Evolutionary conservation across 1,140 invertebrate species (phyloP).

Genomic region (Steinernema khuongi): DNA sequence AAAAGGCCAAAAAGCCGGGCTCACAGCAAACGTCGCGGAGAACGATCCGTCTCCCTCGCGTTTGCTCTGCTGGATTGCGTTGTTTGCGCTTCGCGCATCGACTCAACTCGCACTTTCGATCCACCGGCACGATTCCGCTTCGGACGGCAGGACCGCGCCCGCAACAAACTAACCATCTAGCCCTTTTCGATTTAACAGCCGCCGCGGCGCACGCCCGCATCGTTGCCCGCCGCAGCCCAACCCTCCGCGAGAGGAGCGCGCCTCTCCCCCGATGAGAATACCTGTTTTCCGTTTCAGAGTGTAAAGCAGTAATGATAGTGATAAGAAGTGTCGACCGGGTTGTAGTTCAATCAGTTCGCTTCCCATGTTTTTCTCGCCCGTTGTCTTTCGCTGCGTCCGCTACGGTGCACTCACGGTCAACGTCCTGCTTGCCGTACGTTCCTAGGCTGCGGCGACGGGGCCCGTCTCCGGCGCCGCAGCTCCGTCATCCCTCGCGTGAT

Average conservation of each 20-base stretch:
- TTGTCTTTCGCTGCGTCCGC: constrained; percentile 13
- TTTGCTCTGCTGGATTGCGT: no score
- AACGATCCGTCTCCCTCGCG: no score
- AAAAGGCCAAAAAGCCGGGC: no score
- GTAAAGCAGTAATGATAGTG: constrained; percentile 17
- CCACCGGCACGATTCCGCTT: not conserved
- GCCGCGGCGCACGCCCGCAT: not conserved
- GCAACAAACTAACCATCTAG: not conserved
- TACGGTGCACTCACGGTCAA: constrained; percentile 16
- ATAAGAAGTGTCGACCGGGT: constrained; percentile 14
- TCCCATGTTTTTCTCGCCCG: constrained; percentile 13
- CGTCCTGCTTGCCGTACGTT: not conserved
- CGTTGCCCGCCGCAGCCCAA: not conserved
- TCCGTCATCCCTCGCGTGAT: not conserved
- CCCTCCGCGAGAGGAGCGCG: constrained; percentile 1
- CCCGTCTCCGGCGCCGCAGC: not conserved
- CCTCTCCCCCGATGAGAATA: constrained; percentile 6
- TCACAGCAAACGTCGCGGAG: no score
- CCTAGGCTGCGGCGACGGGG: not conserved
- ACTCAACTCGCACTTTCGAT: no score
- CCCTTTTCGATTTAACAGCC: constrained; percentile 16
- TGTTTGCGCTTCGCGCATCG: no score
- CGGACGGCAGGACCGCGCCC: not conserved
- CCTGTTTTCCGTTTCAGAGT: constrained; percentile 16
- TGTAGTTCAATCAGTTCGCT: constrained; percentile 7